Evolutionary conservation across 1,140 invertebrate species (phyloP).

Genomic region (Drosophila subobscura): DNA sequence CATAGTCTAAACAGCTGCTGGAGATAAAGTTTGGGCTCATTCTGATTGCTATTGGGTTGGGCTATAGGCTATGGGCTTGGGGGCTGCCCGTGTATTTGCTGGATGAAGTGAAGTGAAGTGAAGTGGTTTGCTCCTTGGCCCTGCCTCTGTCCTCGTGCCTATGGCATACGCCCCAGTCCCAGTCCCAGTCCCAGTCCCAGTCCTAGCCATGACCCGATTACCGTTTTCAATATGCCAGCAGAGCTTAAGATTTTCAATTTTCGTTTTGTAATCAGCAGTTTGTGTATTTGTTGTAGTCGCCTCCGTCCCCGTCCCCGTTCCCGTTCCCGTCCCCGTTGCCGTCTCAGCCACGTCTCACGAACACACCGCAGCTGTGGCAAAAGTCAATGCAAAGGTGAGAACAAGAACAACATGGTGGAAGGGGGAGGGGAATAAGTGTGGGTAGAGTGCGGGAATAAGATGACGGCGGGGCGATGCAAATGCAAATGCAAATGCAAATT

Average conservation of each 20-base stretch:
- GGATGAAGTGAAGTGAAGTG: not conserved
- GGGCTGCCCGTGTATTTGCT: not conserved
- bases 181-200: too few species aligned
- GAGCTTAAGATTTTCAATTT: conserved; percentile 80
- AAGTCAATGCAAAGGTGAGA: conserved; percentile 70
- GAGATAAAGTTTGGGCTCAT: conserved; percentile 43
- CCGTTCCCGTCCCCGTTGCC: too few species aligned
- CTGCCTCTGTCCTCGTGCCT: not conserved
- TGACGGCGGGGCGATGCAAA: conserved; percentile 1
- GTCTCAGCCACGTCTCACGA: conserved; percentile 3
- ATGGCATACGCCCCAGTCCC: conserved; percentile 4
- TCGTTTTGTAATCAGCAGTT: conserved; percentile 73
- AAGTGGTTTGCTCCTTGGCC: too few species aligned
- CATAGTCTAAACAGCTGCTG: conserved; percentile 50
- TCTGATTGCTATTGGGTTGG: conserved; percentile 26
- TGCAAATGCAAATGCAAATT: conserved; percentile 65
- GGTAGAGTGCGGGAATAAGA: not conserved
- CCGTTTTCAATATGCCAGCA: conserved; percentile 61
- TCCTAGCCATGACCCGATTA: conserved; percentile 16
- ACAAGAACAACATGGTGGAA: too few species aligned
- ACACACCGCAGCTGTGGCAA: conserved; percentile 69
- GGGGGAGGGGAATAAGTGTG: not conserved
- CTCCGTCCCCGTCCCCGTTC: too few species aligned
- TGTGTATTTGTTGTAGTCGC: conserved; percentile 48
- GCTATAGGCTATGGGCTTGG: not conserved